phyloP scores from a whole-genome alignment of 1,140 invertebrate species.

The Zelostemma sp. region DNA sequence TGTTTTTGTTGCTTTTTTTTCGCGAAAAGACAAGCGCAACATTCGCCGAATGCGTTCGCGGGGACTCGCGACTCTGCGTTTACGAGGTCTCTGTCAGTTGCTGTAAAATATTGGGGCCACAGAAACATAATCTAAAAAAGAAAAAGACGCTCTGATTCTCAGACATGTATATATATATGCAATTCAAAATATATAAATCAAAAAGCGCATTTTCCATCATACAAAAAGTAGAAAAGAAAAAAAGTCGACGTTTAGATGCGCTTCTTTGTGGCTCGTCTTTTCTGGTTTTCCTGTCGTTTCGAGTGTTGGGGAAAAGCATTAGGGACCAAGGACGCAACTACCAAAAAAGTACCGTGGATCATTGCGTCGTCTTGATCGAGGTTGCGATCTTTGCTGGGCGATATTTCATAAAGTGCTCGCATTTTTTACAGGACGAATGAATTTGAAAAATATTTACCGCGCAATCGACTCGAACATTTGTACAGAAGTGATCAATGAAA shows the following conservation, averaged over 20 bases:
- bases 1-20: constrained; percentile 3
- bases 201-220: constrained; percentile 40
- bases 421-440: not conserved
- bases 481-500: no score
- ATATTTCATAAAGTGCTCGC: not conserved
- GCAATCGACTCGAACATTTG: not conserved
- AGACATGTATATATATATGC: constrained; percentile 45
- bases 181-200: constrained; percentile 43
- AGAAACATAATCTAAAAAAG: constrained; percentile 64
- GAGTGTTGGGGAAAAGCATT: constrained; percentile 39
- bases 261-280: constrained; percentile 14
- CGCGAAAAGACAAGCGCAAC: constrained; percentile 17
- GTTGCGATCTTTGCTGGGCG: not conserved
- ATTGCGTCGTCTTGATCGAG: constrained; percentile 28
- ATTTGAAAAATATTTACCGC: not conserved
- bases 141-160: constrained; percentile 56
- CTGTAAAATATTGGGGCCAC: constrained; percentile 66
- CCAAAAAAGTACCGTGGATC: constrained; percentile 50
- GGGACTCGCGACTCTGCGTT: no score
- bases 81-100: constrained; percentile 38
- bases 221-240: constrained; percentile 35
- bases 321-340: constrained; percentile 55
- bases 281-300: constrained; percentile 9
- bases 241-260: constrained; percentile 20
- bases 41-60: constrained; percentile 52